phyloP scores from a whole-genome alignment of 2,888 invertebrate genomes.

The Colostygia pectinataria region DNA sequence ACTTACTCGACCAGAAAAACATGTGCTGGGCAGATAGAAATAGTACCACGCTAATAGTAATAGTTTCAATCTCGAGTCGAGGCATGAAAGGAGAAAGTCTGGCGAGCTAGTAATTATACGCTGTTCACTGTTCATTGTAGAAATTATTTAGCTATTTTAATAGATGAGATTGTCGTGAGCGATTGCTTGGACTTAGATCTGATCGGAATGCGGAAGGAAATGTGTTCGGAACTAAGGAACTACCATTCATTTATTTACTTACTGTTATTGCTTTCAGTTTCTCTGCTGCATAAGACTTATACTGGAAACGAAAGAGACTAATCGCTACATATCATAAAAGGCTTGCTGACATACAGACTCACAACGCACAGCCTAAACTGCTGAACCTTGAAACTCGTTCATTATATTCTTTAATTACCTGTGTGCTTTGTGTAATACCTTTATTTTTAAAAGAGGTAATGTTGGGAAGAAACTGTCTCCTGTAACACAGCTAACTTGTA shows the following conservation, averaged over 20 bases:
- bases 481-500: too few species aligned
- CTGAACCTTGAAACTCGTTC: too few species aligned
- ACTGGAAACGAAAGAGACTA: too few species aligned
- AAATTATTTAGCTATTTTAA: slow-evolving; percentile 18
- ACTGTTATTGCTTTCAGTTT: neutral
- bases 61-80: slow-evolving; percentile 21
- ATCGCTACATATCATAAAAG: too few species aligned
- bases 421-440: too few species aligned
- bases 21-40: neutral
- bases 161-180: slow-evolving; percentile 13
- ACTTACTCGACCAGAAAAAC: slow-evolving; percentile 20
- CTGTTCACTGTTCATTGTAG: slow-evolving; percentile 8
- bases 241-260: neutral
- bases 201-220: slow-evolving; percentile 7
- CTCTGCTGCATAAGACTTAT: neutral
- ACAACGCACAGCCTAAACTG: too few species aligned
- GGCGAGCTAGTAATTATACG: slow-evolving; percentile 22
- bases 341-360: too few species aligned
- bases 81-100: slow-evolving; percentile 33
- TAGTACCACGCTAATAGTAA: neutral
- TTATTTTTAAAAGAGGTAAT: too few species aligned
- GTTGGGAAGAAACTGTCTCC: too few species aligned
- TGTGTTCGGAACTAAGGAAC: neutral
- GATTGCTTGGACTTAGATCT: slow-evolving; percentile 6
- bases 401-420: too few species aligned